Evolutionary conservation across 2,888 invertebrate genomes (phyloP).

Genomic region (Aphidius colemani): DNA sequence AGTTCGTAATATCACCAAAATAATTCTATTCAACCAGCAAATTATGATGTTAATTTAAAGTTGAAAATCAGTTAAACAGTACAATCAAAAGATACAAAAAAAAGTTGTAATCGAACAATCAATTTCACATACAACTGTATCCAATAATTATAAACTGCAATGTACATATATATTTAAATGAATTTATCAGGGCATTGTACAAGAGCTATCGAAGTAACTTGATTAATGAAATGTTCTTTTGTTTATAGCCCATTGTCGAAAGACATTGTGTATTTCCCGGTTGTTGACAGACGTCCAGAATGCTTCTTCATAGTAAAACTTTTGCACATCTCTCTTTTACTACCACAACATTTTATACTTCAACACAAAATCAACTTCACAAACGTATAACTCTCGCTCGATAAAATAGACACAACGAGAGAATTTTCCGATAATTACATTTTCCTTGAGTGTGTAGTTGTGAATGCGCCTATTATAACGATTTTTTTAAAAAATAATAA

Average conservation of each 20-base stretch:
- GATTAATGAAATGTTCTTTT: conserved; percentile 36
- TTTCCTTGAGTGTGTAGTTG: conserved; percentile 19
- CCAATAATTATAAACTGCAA: no score
- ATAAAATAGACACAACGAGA: conserved; percentile 32
- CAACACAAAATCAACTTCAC: conserved; percentile 1
- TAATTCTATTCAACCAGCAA: no score
- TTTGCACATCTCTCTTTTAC: conserved; percentile 3
- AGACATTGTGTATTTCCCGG: conserved; percentile 24
- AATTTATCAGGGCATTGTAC: background rate
- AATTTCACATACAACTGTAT: no score
- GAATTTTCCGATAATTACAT: conserved; percentile 35
- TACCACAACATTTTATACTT: conserved; percentile 6
- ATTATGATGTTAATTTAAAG: no score
- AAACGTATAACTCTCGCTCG: conserved; percentile 28
- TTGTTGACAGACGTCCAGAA: conserved; percentile 34
- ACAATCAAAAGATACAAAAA: no score
- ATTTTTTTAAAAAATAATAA: no score
- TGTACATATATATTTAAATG: no score
- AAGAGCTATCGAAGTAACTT: conserved; percentile 26
- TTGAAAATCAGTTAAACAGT: no score
- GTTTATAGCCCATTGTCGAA: conserved; percentile 24
- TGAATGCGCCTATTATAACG: no score
- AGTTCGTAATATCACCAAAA: no score
- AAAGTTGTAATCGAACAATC: no score
- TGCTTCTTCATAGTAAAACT: conserved; percentile 27